Evolutionary conservation across 2,113 vertebrate genomes (phyloP).

Genomic region (Oncorhynchus clarkii): DNA sequence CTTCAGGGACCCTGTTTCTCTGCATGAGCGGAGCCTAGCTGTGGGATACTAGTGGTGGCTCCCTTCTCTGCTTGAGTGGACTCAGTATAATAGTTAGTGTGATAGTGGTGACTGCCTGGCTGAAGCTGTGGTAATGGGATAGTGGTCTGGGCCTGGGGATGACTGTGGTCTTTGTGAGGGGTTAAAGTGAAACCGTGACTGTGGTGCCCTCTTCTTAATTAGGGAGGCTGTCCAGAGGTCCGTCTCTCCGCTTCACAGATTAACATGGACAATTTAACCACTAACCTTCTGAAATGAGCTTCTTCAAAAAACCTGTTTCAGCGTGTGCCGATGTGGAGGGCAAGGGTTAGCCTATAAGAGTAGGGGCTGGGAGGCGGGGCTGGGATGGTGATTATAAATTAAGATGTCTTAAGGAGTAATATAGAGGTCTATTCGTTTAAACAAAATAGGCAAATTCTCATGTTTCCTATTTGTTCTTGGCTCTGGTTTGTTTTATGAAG

Average conservation of each 20-base stretch:
- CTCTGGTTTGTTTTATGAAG: slow-evolving; percentile 43
- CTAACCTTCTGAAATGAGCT: slow-evolving; percentile 76
- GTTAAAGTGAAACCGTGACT: slow-evolving; percentile 23
- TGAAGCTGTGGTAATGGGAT: slow-evolving; percentile 7
- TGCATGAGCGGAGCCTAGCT: not conserved
- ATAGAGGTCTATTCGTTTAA: slow-evolving; percentile 48
- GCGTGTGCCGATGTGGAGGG: slow-evolving; percentile 47
- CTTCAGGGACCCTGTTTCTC: not conserved
- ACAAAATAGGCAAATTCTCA: not conserved
- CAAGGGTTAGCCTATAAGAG: slow-evolving; percentile 60
- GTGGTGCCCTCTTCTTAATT: slow-evolving; percentile 68
- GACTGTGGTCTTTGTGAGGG: slow-evolving; percentile 39
- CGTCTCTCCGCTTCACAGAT: slow-evolving; percentile 64
- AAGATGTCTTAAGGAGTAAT: slow-evolving; percentile 41
- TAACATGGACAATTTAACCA: slow-evolving; percentile 81
- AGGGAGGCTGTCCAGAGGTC: slow-evolving; percentile 70
- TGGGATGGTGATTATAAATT: slow-evolving; percentile 2
- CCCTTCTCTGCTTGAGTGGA: not conserved
- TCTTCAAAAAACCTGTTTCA: slow-evolving; percentile 74
- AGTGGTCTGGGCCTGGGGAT: not conserved
- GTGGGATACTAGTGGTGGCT: not conserved
- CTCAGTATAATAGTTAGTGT: not conserved
- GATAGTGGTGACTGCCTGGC: not conserved
- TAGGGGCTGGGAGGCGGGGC: not conserved
- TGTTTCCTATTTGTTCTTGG: slow-evolving; percentile 7